phyloP scores from a whole-genome alignment of 2,888 invertebrate genomes.

The Entomobrya multifasciata region DNA sequence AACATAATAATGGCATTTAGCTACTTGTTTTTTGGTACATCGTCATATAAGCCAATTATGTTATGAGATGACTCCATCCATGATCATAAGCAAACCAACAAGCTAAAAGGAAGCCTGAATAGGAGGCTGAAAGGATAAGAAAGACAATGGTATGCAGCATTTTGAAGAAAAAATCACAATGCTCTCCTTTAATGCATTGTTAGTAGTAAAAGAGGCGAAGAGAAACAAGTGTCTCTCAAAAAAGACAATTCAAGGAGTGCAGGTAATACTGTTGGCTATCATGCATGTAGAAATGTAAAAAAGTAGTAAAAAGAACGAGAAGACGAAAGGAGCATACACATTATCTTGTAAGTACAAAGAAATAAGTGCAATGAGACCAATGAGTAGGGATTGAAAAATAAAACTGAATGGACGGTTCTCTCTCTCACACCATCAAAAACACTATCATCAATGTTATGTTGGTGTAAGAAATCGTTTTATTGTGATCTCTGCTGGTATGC shows the following conservation, averaged over 20 bases:
- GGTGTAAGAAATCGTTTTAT: conserved; percentile 2
- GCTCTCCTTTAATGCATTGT: conserved; percentile 26
- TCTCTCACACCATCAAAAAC: neutral
- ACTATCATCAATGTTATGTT: conserved; percentile 7
- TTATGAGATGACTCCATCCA: conserved; percentile 36
- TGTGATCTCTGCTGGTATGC: too few relatives aligned
- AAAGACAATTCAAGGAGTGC: neutral
- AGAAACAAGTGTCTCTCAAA: conserved; percentile 50
- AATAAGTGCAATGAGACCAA: conserved; percentile 38
- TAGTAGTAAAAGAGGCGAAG: conserved; percentile 9
- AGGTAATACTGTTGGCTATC: neutral
- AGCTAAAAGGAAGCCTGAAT: neutral
- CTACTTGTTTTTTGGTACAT: conserved; percentile 34
- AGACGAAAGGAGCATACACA: neutral
- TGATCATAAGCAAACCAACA: conserved; percentile 3
- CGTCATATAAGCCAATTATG: conserved; percentile 45
- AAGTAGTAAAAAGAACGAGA: neutral
- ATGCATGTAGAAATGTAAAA: neutral
- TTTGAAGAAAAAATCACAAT: conserved; percentile 30
- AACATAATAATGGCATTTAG: conserved; percentile 42
- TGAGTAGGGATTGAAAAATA: conserved; percentile 2
- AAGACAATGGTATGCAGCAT: conserved; percentile 55
- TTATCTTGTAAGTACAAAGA: neutral
- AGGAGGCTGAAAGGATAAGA: conserved; percentile 42
- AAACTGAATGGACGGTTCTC: conserved; percentile 53